A percentile compares a stretch with the other conserved stretches of the same genome.
These are phyloP conservation scores for Gymnorhina tibicen DNA, from an alignment of 2,113 vertebrate genomes.

Conservation along the genomic window DNA sequence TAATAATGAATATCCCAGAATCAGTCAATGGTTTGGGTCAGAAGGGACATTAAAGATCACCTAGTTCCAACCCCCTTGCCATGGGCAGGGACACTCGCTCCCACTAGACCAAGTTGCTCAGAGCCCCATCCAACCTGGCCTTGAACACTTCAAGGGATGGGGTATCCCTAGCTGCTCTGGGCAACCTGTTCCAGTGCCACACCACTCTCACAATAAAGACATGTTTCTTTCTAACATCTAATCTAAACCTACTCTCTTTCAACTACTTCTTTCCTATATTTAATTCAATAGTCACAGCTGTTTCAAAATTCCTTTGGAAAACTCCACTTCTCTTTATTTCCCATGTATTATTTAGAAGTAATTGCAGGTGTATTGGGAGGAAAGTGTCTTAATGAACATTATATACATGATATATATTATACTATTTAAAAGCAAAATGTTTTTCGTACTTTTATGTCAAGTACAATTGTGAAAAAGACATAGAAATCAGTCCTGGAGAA, in stretches of 20 bases:
- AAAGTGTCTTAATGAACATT: neutral
- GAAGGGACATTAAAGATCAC: neutral
- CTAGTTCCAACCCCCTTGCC: neutral
- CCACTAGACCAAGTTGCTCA: neutral
- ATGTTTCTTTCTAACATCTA: neutral
- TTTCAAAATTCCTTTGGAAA: neutral
- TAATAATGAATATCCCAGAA: neutral
- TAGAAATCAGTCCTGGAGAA: neutral
- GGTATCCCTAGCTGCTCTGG: no score
- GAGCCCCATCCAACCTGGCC: neutral
- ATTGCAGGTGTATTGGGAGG: neutral
- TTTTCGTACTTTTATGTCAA: neutral
- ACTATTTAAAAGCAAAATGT: neutral
- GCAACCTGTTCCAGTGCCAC: neutral
- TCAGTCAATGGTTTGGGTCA: neutral
- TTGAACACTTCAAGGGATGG: neutral
- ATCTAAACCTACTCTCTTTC: neutral
- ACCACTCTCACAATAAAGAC: neutral
- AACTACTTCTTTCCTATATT: neutral
- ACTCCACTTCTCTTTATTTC: neutral
- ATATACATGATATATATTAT: neutral
- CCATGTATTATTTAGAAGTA: neutral
- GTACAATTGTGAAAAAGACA: neutral
- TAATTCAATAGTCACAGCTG: neutral
- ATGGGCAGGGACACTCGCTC: fast-evolving